A percentile compares a stretch with the other conserved stretches of the same genome.
phyloP scores from a whole-genome alignment of 2,797 vertebrate genomes.

The Carduelis carduelis region DNA sequence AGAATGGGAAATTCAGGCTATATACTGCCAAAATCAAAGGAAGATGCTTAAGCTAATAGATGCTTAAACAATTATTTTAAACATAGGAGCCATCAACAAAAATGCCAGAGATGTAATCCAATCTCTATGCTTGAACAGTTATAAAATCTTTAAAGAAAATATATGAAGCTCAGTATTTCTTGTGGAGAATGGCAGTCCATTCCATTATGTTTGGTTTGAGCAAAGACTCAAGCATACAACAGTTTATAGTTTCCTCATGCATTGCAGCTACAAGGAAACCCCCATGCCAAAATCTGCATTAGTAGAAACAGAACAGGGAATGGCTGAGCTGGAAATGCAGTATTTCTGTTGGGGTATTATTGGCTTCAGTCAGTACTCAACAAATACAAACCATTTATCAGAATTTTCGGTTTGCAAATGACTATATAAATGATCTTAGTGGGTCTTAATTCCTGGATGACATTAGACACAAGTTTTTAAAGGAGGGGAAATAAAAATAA shows the following conservation, averaged over 20 bases:
- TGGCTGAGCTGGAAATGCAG: not conserved
- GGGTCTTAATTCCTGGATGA: not conserved
- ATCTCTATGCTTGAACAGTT: not conserved
- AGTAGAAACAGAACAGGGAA: not conserved
- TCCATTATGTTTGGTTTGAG: not conserved
- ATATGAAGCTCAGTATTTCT: not conserved
- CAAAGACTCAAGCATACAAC: not conserved
- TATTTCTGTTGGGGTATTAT: not conserved
- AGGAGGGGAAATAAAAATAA: not conserved
- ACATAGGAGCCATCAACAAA: constrained; percentile 32
- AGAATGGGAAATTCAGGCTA: not conserved
- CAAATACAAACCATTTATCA: not conserved
- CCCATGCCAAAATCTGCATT: not conserved
- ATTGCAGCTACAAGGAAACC: not conserved
- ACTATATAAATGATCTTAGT: not conserved
- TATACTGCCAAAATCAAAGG: not conserved
- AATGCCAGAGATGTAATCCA: constrained; percentile 11
- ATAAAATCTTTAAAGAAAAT: constrained; percentile 1
- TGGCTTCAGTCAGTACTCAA: not conserved
- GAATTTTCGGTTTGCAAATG: not conserved
- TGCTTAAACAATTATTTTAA: not conserved
- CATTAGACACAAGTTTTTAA: not conserved
- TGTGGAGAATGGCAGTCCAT: not conserved
- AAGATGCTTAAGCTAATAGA: not conserved
- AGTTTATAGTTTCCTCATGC: not conserved